Percentiles rank a stretch among this genome's conserved stretches.
Evolutionary conservation across 2,113 vertebrate species (phyloP).

Genomic region (Melozone crissalis): DNA sequence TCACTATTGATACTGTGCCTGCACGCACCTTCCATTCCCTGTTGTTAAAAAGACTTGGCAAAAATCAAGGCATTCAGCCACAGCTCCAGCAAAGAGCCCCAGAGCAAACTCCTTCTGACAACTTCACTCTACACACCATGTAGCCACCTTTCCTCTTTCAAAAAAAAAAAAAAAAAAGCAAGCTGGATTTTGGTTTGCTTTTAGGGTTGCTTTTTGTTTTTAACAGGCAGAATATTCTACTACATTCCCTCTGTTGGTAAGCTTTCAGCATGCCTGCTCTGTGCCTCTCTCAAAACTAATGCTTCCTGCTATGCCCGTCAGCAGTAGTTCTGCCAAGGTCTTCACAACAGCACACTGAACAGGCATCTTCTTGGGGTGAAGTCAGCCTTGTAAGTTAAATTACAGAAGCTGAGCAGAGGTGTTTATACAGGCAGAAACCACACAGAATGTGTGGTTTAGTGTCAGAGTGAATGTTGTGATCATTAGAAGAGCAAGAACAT

Average conservation of each 20-base stretch:
- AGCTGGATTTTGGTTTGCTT: not conserved
- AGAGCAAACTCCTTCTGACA: not conserved
- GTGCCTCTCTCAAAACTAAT: not conserved
- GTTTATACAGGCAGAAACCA: not conserved
- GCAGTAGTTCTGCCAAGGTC: not conserved
- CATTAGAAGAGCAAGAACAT: not conserved
- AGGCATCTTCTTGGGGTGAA: not conserved
- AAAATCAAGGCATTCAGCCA: not conserved
- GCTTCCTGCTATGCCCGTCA: not conserved
- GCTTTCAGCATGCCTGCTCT: not conserved
- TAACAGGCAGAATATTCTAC: not conserved
- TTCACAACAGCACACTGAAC: not conserved
- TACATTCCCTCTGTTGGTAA: not conserved
- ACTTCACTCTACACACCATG: not conserved
- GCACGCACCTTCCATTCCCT: not conserved
- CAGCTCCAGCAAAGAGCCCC: not conserved
- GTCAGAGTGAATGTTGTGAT: not conserved
- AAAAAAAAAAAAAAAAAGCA: too few relatives aligned
- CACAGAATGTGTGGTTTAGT: not conserved
- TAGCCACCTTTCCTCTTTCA: not conserved
- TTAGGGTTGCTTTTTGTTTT: not conserved
- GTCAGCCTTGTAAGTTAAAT: not conserved
- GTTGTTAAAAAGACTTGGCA: not conserved
- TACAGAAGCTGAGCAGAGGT: not conserved
- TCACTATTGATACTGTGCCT: not conserved